A percentile compares a stretch with the other conserved stretches of the same genome.
Conservation (phyloP, 2,888 invertebrate genomes). For the Apoderus coryli region DNA sequence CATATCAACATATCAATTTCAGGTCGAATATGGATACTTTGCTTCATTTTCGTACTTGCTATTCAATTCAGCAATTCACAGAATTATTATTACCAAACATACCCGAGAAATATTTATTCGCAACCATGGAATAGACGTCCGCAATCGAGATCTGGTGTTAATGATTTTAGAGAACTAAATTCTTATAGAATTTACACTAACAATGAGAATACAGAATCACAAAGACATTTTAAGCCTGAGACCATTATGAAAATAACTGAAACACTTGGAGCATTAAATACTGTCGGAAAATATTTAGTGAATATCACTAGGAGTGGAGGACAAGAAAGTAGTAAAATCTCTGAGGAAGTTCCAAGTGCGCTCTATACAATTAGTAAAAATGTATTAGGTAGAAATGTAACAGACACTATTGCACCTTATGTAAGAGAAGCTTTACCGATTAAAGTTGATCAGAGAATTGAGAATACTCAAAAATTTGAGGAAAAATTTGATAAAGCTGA, state of each 20-base stretch:
- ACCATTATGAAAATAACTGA: constrained; percentile 40
- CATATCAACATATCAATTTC: no score
- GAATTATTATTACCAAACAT: no score
- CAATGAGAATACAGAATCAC: constrained; percentile 20
- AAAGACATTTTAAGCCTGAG: constrained; percentile 30
- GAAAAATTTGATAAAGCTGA: constrained; percentile 20
- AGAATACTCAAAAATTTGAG: constrained; percentile 19
- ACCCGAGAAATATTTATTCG: no score
- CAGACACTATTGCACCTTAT: constrained; percentile 65
- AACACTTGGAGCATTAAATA: constrained; percentile 66
- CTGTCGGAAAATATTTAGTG: constrained; percentile 71
- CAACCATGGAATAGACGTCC: no score
- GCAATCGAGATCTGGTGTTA: no score
- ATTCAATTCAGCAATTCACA: no score
- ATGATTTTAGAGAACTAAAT: no score
- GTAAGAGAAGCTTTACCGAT: constrained; percentile 36
- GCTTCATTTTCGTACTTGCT: no score
- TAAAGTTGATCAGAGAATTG: constrained; percentile 15
- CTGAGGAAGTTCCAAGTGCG: constrained; percentile 52
- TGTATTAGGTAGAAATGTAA: constrained; percentile 62
- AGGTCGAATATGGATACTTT: no score
- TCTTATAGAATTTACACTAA: no score
- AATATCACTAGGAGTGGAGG: constrained; percentile 51
- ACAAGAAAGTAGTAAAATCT: constrained; percentile 26
- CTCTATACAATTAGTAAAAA: constrained; percentile 69